Evolutionary conservation across 2,888 invertebrate species (phyloP).

Genomic region (Lydus trimaculatus): DNA sequence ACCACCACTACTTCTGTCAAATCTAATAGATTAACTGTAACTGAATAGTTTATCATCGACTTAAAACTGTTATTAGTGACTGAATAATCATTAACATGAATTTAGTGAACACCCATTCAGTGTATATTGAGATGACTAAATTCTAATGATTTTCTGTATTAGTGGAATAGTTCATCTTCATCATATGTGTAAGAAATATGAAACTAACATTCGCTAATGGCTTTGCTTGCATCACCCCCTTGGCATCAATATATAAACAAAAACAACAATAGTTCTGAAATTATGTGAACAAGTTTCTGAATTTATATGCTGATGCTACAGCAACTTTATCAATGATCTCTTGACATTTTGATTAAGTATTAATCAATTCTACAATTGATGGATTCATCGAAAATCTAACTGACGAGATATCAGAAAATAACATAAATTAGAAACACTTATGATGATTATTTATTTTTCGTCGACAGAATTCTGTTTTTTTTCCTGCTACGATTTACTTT

Average conservation of each 20-base stretch:
- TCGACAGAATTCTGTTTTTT: not conserved
- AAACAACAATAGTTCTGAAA: not conserved
- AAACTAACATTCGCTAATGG: not conserved
- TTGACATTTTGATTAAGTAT: constrained; percentile 1
- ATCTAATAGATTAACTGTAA: not conserved
- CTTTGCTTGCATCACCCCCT: not conserved
- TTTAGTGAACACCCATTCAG: not conserved
- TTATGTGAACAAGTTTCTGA: not conserved
- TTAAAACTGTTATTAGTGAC: not conserved
- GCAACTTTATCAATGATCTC: not conserved
- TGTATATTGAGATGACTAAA: not conserved
- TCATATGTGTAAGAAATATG: not conserved
- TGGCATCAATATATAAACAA: not conserved
- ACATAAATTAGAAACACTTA: too few relatives aligned
- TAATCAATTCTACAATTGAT: not conserved
- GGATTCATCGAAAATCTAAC: not conserved
- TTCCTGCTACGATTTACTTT: not conserved
- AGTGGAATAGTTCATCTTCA: not conserved
- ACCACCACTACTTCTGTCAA: too few relatives aligned
- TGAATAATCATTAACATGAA: not conserved
- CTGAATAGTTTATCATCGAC: not conserved
- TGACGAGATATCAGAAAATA: too few relatives aligned
- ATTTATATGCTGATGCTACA: not conserved
- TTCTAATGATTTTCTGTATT: not conserved
- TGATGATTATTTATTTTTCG: not conserved